Evolutionary conservation across 2,797 vertebrate species (phyloP).

Genomic region (Antrozous pallidus): DNA sequence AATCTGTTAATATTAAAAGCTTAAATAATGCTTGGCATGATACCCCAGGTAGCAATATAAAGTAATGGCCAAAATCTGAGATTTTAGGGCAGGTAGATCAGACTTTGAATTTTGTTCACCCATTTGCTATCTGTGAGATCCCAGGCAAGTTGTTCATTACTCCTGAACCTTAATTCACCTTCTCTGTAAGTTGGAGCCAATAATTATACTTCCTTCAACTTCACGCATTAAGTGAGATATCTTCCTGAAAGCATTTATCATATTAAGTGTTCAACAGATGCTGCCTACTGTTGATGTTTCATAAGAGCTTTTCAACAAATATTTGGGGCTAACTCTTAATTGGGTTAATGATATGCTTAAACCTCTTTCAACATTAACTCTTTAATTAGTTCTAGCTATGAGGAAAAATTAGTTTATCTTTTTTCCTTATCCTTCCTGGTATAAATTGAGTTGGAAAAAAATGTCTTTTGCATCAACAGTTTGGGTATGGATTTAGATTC

Average conservation of each 20-base stretch:
- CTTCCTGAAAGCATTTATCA: not conserved
- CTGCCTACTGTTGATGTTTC: not conserved
- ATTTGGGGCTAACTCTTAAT: conserved; percentile 17
- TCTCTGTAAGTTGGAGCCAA: not conserved
- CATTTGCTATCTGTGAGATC: not conserved
- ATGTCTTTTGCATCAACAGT: not conserved
- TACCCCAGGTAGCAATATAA: not conserved
- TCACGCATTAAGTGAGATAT: not conserved
- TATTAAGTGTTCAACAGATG: not conserved
- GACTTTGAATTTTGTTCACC: not conserved
- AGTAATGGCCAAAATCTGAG: not conserved
- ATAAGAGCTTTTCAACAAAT: not conserved
- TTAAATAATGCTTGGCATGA: not conserved
- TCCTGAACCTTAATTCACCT: not conserved
- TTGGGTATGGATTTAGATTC: not conserved
- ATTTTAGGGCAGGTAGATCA: not conserved
- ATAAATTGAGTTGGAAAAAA: not conserved
- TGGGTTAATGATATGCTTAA: not conserved
- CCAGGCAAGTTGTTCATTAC: not conserved
- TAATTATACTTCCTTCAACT: not conserved
- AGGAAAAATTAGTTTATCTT: not conserved
- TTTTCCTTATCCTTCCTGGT: not conserved
- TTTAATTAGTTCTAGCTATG: not conserved
- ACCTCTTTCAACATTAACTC: not conserved
- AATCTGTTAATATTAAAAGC: not conserved